Conservation (phyloP, 2,888 invertebrate genomes). For the Carabus problematicus region DNA sequence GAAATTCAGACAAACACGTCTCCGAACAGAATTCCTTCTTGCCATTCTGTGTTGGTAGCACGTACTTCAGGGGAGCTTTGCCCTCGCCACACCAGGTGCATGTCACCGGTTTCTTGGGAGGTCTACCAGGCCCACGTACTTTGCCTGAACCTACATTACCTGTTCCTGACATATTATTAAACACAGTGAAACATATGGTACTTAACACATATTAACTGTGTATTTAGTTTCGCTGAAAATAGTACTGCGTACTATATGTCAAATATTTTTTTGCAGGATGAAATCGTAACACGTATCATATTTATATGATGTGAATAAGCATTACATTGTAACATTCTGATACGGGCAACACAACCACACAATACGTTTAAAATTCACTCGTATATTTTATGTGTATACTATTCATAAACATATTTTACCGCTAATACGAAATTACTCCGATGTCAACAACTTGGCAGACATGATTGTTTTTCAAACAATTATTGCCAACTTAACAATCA, state of each 20-base stretch:
- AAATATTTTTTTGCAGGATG: no score
- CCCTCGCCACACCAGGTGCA: constrained; percentile 90
- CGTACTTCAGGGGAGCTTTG: constrained; percentile 83
- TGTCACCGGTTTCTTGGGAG: constrained; percentile 73
- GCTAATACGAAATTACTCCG: constrained; percentile 31
- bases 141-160: constrained; percentile 57
- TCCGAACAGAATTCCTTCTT: constrained; percentile 94
- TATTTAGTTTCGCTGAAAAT: no score
- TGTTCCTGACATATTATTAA: constrained; percentile 50
- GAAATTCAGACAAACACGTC: constrained; percentile 85
- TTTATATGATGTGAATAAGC: no score
- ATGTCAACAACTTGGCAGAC: constrained; percentile 40
- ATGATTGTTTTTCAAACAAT: constrained; percentile 20
- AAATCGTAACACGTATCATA: no score
- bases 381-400: no score
- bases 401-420: constrained; percentile 36
- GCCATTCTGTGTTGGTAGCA: constrained; percentile 84
- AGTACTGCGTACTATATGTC: no score
- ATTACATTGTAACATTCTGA: no score
- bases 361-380: no score
- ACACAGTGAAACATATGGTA: no score
- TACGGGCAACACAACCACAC: no score
- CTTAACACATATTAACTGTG: no score
- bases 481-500: constrained; percentile 12
- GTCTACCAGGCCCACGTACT: constrained; percentile 76